phyloP scores from a whole-genome alignment of 2,113 vertebrate species.

The Toxotes chatareus region DNA sequence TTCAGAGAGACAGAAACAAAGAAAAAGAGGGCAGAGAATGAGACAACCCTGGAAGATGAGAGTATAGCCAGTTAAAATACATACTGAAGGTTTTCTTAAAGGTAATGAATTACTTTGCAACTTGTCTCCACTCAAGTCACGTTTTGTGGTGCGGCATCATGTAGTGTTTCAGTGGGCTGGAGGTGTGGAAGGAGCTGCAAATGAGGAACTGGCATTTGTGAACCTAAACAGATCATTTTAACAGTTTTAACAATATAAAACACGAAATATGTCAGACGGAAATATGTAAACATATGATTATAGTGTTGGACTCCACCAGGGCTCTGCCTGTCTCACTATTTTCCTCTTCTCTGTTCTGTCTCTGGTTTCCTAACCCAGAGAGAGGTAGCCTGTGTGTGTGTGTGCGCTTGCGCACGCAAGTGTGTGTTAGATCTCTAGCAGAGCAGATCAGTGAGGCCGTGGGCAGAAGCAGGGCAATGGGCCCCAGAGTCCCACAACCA shows the following conservation, averaged over 20 bases:
- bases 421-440: constrained; percentile 34
- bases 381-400: not conserved
- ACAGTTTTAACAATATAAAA: not conserved
- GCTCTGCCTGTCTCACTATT: not conserved
- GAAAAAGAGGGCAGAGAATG: constrained; percentile 17
- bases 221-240: not conserved
- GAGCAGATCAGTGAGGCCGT: constrained; percentile 36
- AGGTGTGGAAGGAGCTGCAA: not conserved
- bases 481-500: constrained; percentile 29
- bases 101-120: constrained; percentile 13
- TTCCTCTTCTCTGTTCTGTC: not conserved
- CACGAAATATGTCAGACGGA: not conserved
- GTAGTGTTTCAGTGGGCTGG: not conserved
- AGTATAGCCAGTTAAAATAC: constrained; percentile 20
- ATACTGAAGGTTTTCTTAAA: constrained; percentile 9
- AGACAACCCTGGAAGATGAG: constrained; percentile 32
- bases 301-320: not conserved
- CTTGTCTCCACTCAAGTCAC: not conserved
- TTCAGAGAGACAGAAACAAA: constrained; percentile 55
- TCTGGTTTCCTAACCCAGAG: constrained; percentile 1
- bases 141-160: not conserved
- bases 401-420: not conserved
- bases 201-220: not conserved
- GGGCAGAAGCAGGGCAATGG: constrained; percentile 45
- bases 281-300: constrained; percentile 5